Evolutionary conservation across 2,113 vertebrate genomes (phyloP).

Genomic region (Rhinoptilus africanus): DNA sequence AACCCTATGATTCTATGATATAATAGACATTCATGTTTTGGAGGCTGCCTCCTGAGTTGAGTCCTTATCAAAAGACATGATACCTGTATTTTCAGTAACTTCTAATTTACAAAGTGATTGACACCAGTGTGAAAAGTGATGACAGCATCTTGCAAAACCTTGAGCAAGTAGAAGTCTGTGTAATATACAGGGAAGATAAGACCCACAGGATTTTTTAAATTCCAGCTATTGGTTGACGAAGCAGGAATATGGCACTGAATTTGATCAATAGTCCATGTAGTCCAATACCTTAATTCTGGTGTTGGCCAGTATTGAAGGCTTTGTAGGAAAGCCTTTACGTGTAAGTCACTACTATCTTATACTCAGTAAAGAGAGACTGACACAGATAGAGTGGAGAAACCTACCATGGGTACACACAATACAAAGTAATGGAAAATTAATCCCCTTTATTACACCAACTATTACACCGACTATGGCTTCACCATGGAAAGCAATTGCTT

Average conservation of each 20-base stretch:
- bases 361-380: not conserved
- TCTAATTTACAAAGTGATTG: not conserved
- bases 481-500: not conserved
- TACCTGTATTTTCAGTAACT: not conserved
- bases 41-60: not conserved
- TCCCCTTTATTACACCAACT: not conserved
- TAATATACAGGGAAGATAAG: not conserved
- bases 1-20: no score
- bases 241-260: not conserved
- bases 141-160: not conserved
- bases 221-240: not conserved
- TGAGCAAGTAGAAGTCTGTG: not conserved
- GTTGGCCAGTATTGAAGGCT: not conserved
- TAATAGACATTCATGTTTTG: accelerated
- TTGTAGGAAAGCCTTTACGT: not conserved
- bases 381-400: not conserved
- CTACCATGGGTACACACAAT: not conserved
- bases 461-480: not conserved
- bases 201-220: not conserved
- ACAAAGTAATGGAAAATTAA: not conserved
- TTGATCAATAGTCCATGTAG: not conserved
- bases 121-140: not conserved
- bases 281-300: not conserved
- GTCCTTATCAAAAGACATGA: not conserved
- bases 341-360: not conserved